Base-by-base conservation (phyloP, 2,113 vertebrate species). In the Trogon surrucura region DNA sequence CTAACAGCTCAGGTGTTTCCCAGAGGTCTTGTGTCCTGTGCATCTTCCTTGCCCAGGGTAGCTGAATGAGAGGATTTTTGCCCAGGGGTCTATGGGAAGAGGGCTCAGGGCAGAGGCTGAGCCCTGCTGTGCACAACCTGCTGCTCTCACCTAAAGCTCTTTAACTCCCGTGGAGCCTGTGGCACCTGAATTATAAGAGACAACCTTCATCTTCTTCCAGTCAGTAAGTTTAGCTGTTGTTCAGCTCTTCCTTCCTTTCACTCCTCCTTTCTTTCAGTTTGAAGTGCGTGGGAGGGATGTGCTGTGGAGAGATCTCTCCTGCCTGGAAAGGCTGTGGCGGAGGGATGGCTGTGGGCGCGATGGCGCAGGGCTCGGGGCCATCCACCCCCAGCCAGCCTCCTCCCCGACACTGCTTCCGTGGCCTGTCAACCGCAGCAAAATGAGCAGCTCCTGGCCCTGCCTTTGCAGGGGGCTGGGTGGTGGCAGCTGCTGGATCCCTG, bases 401-500 rank as follows among this genome's bases (percentile, higher is more conserved):
- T n/a, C 20, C 6, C 30, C 41, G 41, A 41, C 41, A 41, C 14
- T 44, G 25, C 58, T 74, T 11, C 66, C 14, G 62, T 11, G 32
- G 29, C 51, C 30, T 82, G 65, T 32, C 11, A 27, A 10, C 0
- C 4, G 64, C 70, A 88, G 60, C 53, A 53, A 9, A 66, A 4
- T 0, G 29, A 93, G 74, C 50, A 88, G 48, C 27, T 85, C 78
- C 61, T 86, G 3, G 2, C 45, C 32, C 45, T 88, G 54, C 73
- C 41, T 44, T 34, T 7, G 3, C 30, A 64, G 38, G 6, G 10
- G 29, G 11, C 7, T 9, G 18, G 79, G 79, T 30, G 45, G 69
- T 91, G 93, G 89, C 93, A 97, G 93, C 85, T 89, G 91, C 64
- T 80, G 66, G 16, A 8, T 51, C 71, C 29, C 84, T 96, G 18